Evolutionary conservation across 2,113 vertebrate genomes (phyloP).

Genomic region (Solea solea): DNA sequence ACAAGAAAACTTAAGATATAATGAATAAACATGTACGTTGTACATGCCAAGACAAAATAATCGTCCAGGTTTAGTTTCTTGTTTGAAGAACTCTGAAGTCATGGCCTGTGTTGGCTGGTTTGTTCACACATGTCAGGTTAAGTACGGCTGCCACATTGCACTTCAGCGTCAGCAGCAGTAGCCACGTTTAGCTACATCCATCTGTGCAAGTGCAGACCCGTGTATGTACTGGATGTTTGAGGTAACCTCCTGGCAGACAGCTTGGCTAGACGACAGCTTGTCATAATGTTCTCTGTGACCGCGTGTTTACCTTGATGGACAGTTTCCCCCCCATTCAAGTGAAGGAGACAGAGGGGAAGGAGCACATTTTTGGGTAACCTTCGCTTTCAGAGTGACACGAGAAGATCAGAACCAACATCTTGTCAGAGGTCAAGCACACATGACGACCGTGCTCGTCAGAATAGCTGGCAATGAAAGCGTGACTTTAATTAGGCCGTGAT

Average conservation of each 20-base stretch:
- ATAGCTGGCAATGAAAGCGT: too few species aligned
- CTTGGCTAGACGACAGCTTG: background rate
- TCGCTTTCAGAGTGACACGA: too few species aligned
- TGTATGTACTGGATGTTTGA: slow-evolving; percentile 30
- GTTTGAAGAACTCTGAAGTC: background rate
- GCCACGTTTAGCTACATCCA: slow-evolving; percentile 7
- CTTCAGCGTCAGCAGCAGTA: background rate
- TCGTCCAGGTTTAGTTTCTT: too few species aligned
- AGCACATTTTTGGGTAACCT: too few species aligned
- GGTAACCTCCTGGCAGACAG: slow-evolving; percentile 21
- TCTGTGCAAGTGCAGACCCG: slow-evolving; percentile 18
- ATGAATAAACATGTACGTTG: slow-evolving; percentile 16
- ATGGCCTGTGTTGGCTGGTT: slow-evolving; percentile 13
- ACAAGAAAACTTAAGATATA: slow-evolving; percentile 17
- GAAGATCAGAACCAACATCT: background rate
- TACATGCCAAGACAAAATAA: slow-evolving; percentile 9
- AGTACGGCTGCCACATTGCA: background rate
- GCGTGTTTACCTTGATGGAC: background rate
- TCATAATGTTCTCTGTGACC: background rate
- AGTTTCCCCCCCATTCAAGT: too few species aligned
- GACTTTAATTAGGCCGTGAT: too few species aligned
- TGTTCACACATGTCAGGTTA: slow-evolving; percentile 21
- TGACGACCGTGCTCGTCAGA: too few species aligned
- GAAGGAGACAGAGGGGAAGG: too few species aligned
- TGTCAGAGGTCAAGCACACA: background rate